Conservation (phyloP, 92 coral and sea anemone genomes). For the Epizoanthus scotinus region DNA sequence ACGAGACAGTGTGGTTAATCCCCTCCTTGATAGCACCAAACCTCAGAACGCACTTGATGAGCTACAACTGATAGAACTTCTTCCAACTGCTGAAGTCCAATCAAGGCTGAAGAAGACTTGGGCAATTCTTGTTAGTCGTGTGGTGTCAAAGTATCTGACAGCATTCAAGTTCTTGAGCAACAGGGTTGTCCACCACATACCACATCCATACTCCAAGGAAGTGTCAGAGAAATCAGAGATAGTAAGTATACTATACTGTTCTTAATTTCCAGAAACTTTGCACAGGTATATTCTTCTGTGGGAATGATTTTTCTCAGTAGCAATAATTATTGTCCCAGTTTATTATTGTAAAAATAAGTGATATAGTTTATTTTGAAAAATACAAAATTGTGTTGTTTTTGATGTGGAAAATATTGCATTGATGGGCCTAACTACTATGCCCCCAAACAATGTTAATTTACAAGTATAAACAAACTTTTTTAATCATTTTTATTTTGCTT, state of each 20-base stretch:
- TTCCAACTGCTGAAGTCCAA: conserved; percentile 52
- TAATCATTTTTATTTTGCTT: too few relatives aligned
- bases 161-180: conserved; percentile 40
- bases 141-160: conserved; percentile 46
- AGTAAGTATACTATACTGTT: conserved; percentile 40
- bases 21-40: conserved; percentile 28
- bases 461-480: too few relatives aligned
- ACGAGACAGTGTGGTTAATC: conserved; percentile 39
- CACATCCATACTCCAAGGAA: conserved; percentile 59
- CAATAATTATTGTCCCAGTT: too few relatives aligned
- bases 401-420: too few relatives aligned
- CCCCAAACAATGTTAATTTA: too few relatives aligned
- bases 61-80: conserved; percentile 46
- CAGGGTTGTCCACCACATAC: conserved; percentile 61
- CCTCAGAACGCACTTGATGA: conserved; percentile 54
- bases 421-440: too few relatives aligned
- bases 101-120: conserved; percentile 37
- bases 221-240: conserved; percentile 66
- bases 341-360: too few relatives aligned
- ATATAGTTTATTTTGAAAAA: too few relatives aligned
- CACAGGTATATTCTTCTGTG: too few relatives aligned
- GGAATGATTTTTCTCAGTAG: too few relatives aligned
- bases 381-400: too few relatives aligned
- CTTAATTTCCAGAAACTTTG: too few relatives aligned
- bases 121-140: conserved; percentile 56